Evolutionary conservation across 1,140 invertebrate species (phyloP).

Genomic region (Mercenaria mercenaria): DNA sequence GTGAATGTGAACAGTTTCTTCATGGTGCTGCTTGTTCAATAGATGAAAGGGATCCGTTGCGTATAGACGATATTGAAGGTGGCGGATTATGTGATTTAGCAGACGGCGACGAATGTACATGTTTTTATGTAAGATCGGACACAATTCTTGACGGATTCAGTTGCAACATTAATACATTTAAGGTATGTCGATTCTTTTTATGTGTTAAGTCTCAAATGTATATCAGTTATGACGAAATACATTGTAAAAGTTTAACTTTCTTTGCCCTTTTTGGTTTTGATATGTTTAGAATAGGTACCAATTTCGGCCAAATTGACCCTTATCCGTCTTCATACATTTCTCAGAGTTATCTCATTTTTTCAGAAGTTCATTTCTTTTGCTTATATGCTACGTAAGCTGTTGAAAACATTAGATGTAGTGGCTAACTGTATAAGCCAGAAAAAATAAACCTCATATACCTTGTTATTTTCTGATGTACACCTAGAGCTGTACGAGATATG

Average conservation of each 20-base stretch:
- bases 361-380: no score
- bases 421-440: no score
- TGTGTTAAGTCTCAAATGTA: no score
- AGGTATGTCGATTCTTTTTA: background rate
- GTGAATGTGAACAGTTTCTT: no score
- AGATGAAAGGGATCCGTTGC: background rate
- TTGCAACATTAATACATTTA: background rate
- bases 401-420: no score
- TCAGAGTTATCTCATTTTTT: no score
- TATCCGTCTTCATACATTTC: no score
- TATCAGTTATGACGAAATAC: no score
- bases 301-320: background rate
- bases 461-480: no score
- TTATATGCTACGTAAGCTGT: no score
- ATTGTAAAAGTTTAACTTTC: background rate
- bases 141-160: background rate
- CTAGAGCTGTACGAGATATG: no score
- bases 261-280: background rate
- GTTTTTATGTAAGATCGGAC: conserved; percentile 1
- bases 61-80: background rate
- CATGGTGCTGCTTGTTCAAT: conserved; percentile 25
- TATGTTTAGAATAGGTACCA: background rate
- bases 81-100: background rate
- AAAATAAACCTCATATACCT: no score
- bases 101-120: conserved; percentile 29